A percentile compares a stretch with the other conserved stretches of the same genome.
These are phyloP conservation scores for Vidua macroura DNA, from an alignment of 2,113 vertebrate genomes.

Conservation along the genomic window DNA sequence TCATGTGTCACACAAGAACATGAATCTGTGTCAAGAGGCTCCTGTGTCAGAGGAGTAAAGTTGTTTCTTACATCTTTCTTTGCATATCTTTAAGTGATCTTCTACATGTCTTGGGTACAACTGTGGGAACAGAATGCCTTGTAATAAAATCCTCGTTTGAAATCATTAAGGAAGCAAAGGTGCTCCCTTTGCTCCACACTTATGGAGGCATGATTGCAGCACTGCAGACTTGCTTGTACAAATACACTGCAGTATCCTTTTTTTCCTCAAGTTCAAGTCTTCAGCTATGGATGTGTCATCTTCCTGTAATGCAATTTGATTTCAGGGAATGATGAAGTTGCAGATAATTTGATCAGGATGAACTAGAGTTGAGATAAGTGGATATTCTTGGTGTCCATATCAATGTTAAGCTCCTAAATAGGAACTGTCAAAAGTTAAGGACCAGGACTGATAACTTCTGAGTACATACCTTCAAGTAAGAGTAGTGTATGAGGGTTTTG, in stretches of 20 bases:
- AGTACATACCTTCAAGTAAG: not conserved
- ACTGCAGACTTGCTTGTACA: not conserved
- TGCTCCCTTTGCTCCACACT: not conserved
- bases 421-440: not conserved
- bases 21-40: not conserved
- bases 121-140: not conserved
- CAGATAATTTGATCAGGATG: not conserved
- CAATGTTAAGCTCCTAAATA: not conserved
- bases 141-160: not conserved
- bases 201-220: not conserved
- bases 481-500: not conserved
- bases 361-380: not conserved
- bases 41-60: not conserved
- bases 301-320: not conserved
- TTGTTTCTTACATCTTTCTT: not conserved
- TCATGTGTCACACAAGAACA: not conserved
- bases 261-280: not conserved
- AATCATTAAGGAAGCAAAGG: not conserved
- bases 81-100: not conserved
- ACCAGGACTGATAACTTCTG: not conserved
- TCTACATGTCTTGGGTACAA: not conserved
- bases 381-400: not conserved
- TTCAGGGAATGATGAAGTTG: not conserved
- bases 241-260: not conserved
- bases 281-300: not conserved